Percentiles rank a stretch among this genome's conserved stretches.
Evolutionary conservation across 1,140 invertebrate genomes (phyloP).

Genomic region (Drosophila athabasca): DNA sequence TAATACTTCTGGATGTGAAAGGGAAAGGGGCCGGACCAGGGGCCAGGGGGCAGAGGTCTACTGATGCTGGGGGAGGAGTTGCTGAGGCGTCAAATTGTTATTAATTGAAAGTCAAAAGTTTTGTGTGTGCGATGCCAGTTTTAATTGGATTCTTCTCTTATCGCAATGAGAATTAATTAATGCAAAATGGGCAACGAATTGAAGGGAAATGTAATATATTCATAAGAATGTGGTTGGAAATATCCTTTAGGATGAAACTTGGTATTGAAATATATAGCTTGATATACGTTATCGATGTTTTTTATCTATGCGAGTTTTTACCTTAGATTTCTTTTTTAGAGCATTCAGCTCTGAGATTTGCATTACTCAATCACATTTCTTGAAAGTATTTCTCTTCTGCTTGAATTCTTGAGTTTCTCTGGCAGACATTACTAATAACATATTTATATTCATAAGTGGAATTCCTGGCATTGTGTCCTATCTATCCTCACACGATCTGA

Average conservation of each 20-base stretch:
- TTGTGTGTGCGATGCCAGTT: constrained; percentile 38
- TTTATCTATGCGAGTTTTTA: too few species aligned
- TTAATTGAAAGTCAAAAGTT: constrained; percentile 81
- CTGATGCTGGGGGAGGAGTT: constrained; percentile 18
- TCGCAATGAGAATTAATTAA: constrained; percentile 40
- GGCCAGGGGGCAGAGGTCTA: neutral
- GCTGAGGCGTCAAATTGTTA: constrained; percentile 77
- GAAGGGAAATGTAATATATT: neutral
- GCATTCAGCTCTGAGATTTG: too few species aligned
- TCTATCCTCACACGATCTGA: constrained; percentile 52
- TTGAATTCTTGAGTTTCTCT: constrained; percentile 6
- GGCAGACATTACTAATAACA: too few species aligned
- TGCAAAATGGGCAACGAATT: neutral
- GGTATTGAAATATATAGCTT: too few species aligned
- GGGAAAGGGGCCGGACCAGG: neutral
- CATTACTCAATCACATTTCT: too few species aligned
- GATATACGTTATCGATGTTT: too few species aligned
- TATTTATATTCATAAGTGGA: constrained; percentile 48
- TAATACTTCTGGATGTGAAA: constrained; percentile 21
- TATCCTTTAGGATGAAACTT: neutral
- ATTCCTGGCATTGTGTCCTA: constrained; percentile 45
- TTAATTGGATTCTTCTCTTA: constrained; percentile 68
- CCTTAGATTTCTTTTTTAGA: too few species aligned
- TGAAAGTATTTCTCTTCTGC: too few species aligned
- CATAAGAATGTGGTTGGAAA: constrained; percentile 10